phyloP scores from a whole-genome alignment of 2,113 vertebrate genomes.

The Orycteropus afer region DNA sequence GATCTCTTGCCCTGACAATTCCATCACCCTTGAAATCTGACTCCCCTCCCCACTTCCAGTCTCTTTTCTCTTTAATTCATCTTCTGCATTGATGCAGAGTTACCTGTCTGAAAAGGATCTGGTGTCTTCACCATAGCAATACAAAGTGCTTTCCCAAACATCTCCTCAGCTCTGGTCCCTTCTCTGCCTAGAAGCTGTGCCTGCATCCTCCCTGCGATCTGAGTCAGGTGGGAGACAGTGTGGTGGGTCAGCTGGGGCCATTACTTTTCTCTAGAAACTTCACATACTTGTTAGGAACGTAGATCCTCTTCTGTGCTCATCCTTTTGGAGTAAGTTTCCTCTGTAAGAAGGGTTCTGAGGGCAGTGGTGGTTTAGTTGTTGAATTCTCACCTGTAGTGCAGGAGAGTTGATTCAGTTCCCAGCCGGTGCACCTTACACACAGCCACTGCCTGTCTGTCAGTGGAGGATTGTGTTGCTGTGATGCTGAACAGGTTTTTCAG shows the following conservation, averaged over 20 bases:
- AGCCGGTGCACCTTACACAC: no score
- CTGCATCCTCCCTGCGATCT: neutral
- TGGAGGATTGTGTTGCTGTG: no score
- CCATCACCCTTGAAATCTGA: neutral
- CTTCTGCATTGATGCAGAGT: neutral
- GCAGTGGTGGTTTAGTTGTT: no score
- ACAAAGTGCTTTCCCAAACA: neutral
- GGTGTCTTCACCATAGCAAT: neutral
- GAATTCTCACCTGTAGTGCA: no score
- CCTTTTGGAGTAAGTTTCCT: neutral
- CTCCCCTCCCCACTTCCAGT: no score
- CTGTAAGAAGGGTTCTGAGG: no score
- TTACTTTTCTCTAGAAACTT: neutral
- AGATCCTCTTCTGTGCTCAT: neutral
- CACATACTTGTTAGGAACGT: neutral
- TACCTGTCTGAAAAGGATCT: neutral
- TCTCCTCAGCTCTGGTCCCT: neutral
- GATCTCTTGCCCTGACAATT: neutral
- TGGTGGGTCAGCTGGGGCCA: neutral
- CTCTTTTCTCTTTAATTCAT: no score
- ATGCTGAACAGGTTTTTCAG: no score
- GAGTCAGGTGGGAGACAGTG: neutral
- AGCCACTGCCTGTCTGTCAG: no score
- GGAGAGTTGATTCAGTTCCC: no score
- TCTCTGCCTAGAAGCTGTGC: neutral